These are phyloP conservation scores for Metopolophium dirhodum DNA, from an alignment of 1,140 invertebrate genomes.

Conservation along the genomic window DNA sequence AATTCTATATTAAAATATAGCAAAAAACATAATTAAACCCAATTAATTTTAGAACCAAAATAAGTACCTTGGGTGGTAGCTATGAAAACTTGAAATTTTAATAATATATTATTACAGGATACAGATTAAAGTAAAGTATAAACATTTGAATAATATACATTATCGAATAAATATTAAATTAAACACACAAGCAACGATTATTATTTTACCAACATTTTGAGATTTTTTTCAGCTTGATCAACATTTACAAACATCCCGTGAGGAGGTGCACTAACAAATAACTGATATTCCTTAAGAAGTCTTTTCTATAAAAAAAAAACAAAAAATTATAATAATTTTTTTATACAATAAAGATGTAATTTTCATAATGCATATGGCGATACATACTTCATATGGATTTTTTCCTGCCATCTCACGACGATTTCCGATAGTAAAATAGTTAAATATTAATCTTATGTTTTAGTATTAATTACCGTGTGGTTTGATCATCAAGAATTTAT, in stretches of 20 bases:
- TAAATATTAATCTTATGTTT: background rate
- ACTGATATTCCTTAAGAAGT: slow-evolving; percentile 93
- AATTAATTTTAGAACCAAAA: no score
- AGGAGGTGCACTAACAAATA: slow-evolving; percentile 91
- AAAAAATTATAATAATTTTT: background rate
- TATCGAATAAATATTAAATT: background rate
- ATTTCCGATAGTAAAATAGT: background rate
- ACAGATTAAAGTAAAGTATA: background rate
- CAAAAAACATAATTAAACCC: background rate
- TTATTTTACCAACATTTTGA: slow-evolving; percentile 66
- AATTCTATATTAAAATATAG: background rate
- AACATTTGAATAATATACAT: background rate
- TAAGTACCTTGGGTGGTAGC: no score
- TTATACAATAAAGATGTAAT: background rate
- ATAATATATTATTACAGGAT: background rate
- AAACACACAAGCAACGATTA: background rate
- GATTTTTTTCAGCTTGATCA: slow-evolving; percentile 72
- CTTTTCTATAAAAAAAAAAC: slow-evolving; percentile 71
- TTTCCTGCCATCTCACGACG: slow-evolving; percentile 4
- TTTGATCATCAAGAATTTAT: background rate
- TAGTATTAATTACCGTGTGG: background rate
- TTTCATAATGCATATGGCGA: background rate
- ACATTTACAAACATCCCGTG: slow-evolving; percentile 87
- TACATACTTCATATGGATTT: slow-evolving; percentile 48
- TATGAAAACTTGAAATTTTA: background rate